Evolutionary conservation across 2,888 invertebrate genomes (phyloP), one percentile per base, ranked within the genome.

Genomic region (Meiosimyza decipiens): DNA sequence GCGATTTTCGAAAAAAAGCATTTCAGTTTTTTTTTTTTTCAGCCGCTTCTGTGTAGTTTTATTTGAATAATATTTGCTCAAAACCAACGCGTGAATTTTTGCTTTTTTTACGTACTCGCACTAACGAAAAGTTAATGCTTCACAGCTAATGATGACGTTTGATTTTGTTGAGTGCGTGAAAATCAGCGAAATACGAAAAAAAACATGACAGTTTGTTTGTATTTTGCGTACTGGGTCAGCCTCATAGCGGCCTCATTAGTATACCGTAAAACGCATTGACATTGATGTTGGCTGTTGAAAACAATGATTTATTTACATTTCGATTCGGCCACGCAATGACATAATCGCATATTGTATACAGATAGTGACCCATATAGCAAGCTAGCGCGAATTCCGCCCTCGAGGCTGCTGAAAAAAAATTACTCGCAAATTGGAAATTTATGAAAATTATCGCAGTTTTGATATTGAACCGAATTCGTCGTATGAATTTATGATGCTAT

Each of bases 401-500:
- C 71, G 74, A 51, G 47, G 51, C 55, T 72, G 52, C 60, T 66
- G 54, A 47, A 6, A 28, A 6, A 28, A 71, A 7, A 60, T 62
- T 54, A 71, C 55, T 59, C 62, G 60, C 47, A 18, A 22, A 16
- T 47, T 57, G 6, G 6, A 63, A 47, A 22, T 63, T 64, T 52
- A 60, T 59, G 28, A 40, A 22, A 60, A 52, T 54, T 16, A 51
- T 51, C 47, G 54, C 50, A 62, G 13, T 59, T 62, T 50, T 64
- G 65, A 52, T 50, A 66, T 16, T 64, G 28, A 47, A 64, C 65
- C 64, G 66, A 64, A 68, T 49, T 69, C 28, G 15, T 67, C 13
- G 50, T n/a, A 50, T 64, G 65, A 74, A 73, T 76, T 76, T 73
- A 74, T 69, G 72, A 71, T 22, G 71, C 72, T 70, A 68, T 76